Evolutionary conservation across 2,888 invertebrate species (phyloP), one percentile per base, ranked within the genome.

Genomic region (Chloroclystis v-ata): DNA sequence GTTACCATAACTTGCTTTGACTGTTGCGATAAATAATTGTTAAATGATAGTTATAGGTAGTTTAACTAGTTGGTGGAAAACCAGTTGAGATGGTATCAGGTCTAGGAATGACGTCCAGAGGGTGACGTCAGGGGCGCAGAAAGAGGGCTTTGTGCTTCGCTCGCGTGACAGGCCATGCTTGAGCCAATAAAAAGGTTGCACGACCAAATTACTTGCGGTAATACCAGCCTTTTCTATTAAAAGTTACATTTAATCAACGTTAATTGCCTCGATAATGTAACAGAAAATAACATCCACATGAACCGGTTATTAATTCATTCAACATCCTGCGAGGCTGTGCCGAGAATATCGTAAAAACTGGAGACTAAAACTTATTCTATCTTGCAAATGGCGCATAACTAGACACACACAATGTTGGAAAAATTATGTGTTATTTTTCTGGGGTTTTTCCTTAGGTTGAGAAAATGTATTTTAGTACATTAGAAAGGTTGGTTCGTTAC

Each of bases 61-160:
- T 9, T 11, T 28, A 49, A 43, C 37, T 43, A 33, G 33, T 33
- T 48, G 26, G 45, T 40, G 38, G 38, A 11, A 37, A 44, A 43
- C 42, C 30, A 39, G 48, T 44, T 47, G 38, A 48, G 40, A 53
- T 33, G 16, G 30, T 51, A 51, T 49, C 46, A 35, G 41, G 25
- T 37, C 25, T 37, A 43, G 20, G 24, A 40, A 43, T 67, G 65
- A 64, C 62, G 67, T 53, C 40, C 37, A 30, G 41, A 37, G 35
- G 25, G 28, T 67, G 67, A 69, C 69, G 68, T 71, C 67, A 65
- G 28, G 13, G 45, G 26, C 46, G 16, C 44, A 43, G 42, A 37
- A 53, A 52, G 52, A 50, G 52, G 51, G 53, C 46, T 57, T 40
- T 45, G 49, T 47, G 42, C 32, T 47, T 52, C 52, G 37, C 49